Evolutionary conservation across 2,888 invertebrate species (phyloP), one percentile per base, ranked within the genome.

Genomic region (Itoplectis maculator): DNA sequence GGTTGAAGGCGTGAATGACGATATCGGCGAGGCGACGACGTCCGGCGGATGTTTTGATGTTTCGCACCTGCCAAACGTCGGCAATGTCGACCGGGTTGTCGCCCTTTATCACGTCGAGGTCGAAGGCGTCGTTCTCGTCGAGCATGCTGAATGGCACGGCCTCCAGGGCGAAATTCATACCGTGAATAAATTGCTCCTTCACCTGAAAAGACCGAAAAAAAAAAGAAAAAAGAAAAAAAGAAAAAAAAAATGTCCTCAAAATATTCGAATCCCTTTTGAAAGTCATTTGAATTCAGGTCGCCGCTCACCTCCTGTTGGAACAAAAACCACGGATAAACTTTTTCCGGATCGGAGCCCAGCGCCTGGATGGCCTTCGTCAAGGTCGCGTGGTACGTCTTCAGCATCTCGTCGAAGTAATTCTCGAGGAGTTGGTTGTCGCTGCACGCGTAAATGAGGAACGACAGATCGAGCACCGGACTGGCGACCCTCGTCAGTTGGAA

Each of bases 401-500:
- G 84, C n/a, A 95, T 89, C 0, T 94, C 93, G 18, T 95, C 94
- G 89, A 95, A 96, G 87, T 95, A 93, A 35, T 94, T 84, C 15
- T 93, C 92, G 5, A 96, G 93, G 42, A 96, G 87, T 18, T 94
- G 92, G 85, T 95, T 93, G 23, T 94, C 94, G 0, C 96, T 95
- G 85, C 96, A 96, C 0, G 95, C 93, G 86, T 94, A 95, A 15
- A 95, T 90, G 82, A 95, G 94, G 86, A 96, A 96, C 0, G 93
- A 88, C 9, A 96, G 66, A 88, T 96, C 96, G 1, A 95, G 89
- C 0, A 94, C 93, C 0, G 95, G 95, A 20, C 94, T 94, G 0
- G 94, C 94, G 84, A 94, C 94, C 83, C 93, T 94, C 0, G 95
- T 91, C 59, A 96, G 88, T 90, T 96, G 96, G 86, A 96, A 96